Evolutionary conservation across 2,888 invertebrate species (phyloP).

Genomic region (Epistrophe eligans): DNA sequence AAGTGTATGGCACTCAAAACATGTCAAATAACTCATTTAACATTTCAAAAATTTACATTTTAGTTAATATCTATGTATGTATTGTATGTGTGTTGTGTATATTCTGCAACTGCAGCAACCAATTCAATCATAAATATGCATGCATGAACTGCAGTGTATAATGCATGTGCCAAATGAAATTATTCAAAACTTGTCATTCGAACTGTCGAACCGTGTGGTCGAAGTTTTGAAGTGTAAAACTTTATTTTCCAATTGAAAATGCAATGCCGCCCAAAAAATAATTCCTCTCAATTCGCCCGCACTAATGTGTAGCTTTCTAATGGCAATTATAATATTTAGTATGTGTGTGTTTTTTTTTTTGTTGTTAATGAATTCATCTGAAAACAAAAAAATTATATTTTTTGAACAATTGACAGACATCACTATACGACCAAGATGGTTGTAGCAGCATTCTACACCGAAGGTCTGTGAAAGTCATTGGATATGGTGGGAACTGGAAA

Average conservation of each 20-base stretch:
- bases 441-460: background rate
- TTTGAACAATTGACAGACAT: conserved; percentile 66
- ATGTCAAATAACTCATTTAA: conserved; percentile 48
- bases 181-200: conserved; percentile 63
- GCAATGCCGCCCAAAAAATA: background rate
- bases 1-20: conserved; percentile 30
- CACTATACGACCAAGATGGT: background rate
- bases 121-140: conserved; percentile 50
- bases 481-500: conserved; percentile 8
- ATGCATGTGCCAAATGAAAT: conserved; percentile 39
- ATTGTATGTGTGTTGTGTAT: too few relatives aligned
- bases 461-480: background rate
- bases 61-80: conserved; percentile 31
- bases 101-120: background rate
- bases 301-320: conserved; percentile 31
- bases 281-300: background rate
- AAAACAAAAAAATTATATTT: conserved; percentile 52
- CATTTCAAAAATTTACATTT: conserved; percentile 50
- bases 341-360: background rate
- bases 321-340: conserved; percentile 20
- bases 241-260: conserved; percentile 40
- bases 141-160: conserved; percentile 3
- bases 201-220: conserved; percentile 56
- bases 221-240: conserved; percentile 27
- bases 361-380: conserved; percentile 59